phyloP scores from a whole-genome alignment of 1,140 invertebrate genomes.

The Sarcophaga bullata region DNA sequence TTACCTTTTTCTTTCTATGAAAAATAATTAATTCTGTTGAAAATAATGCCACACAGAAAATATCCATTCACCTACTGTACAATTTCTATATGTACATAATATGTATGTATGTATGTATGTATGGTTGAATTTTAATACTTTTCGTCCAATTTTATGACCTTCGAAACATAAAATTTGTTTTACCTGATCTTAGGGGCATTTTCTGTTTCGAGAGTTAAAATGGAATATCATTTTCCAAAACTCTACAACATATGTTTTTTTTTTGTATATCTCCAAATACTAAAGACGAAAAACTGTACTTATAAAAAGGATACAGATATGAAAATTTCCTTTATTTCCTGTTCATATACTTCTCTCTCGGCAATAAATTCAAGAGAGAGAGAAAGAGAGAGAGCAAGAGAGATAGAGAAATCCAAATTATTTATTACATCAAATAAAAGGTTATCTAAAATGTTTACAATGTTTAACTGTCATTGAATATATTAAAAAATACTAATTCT shows the following conservation, averaged over 20 bases:
- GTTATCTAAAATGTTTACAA: not conserved
- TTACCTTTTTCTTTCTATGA: no score
- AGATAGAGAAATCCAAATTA: not conserved
- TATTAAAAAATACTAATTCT: no score
- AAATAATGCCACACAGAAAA: no score
- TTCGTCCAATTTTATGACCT: not conserved
- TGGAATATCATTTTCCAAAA: not conserved
- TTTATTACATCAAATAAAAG: not conserved
- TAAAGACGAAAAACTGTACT: not conserved
- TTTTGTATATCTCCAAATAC: not conserved
- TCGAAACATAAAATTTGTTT: not conserved
- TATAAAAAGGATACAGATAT: not conserved
- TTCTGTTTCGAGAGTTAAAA: not conserved
- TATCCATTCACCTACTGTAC: no score
- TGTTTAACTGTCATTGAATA: no score
- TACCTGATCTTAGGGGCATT: conserved; percentile 3
- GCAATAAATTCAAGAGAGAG: no score
- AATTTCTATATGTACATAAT: no score
- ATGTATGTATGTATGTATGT: no score
- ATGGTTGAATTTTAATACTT: no score
- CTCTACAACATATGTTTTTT: conserved; percentile 1
- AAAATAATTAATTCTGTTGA: no score
- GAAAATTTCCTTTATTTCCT: conserved; percentile 17
- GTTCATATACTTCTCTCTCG: no score
- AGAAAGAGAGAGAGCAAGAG: not conserved